phyloP scores from a whole-genome alignment of 2,888 invertebrate genomes.

The Tenthredo distinguenda region DNA sequence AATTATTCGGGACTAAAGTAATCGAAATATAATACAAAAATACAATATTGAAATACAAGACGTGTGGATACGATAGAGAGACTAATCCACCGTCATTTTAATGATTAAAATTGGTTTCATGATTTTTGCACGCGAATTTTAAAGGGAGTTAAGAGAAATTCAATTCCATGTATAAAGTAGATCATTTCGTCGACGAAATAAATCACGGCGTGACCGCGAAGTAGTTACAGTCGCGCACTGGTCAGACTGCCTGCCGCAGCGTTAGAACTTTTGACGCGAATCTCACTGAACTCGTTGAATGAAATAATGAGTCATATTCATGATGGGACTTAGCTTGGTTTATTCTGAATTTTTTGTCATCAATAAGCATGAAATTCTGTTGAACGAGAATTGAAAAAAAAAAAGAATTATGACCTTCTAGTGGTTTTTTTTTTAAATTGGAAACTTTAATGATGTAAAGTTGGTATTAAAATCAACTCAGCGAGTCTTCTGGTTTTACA shows the following conservation, averaged over 20 bases:
- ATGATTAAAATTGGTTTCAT: neutral
- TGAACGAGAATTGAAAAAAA: neutral
- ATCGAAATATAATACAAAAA: too few relatives aligned
- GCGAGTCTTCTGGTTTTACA: neutral
- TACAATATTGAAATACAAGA: neutral
- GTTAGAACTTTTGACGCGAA: neutral
- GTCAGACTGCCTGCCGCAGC: neutral
- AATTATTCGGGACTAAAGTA: neutral
- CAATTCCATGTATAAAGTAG: neutral
- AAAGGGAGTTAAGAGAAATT: neutral
- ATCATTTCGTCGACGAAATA: neutral
- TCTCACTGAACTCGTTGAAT: neutral
- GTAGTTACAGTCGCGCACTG: slow-evolving; percentile 16
- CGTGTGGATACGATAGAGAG: too few relatives aligned
- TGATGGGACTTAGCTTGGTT: neutral
- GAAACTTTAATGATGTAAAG: too few relatives aligned
- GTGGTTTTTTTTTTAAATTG: too few relatives aligned
- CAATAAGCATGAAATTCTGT: neutral
- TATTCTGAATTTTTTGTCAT: neutral
- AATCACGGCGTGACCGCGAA: neutral
- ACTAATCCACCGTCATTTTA: too few relatives aligned
- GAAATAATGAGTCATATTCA: neutral
- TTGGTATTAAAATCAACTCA: neutral
- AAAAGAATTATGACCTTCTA: neutral
- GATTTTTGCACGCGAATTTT: neutral